Evolutionary conservation across 2,888 invertebrate genomes (phyloP), one percentile per base, ranked within the genome.

Genomic region (Callyntrura sp.): DNA sequence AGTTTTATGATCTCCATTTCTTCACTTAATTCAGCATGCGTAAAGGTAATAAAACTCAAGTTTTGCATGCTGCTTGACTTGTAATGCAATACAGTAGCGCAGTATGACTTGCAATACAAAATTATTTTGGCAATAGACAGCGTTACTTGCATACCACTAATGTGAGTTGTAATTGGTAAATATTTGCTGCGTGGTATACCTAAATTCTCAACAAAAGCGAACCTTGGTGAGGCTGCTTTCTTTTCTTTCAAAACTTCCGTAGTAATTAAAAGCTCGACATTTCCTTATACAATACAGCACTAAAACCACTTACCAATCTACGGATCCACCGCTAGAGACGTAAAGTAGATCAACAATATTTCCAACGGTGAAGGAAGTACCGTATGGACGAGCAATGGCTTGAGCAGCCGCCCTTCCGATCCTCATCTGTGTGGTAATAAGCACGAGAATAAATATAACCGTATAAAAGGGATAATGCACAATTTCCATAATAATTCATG

Each of bases 341-440:
- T 90, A 96, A 51, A 96, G 95, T 20, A 95, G 95, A 92, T 95
- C 95, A 48, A 95, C 95, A n/a, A 96, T 96, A 55, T 93, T 93
- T 85, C 93, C 93, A 79, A 91, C 91, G 0, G 68, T 87, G 12
- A 93, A 93, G 12, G 78, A 9, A 0, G 93, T 93, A 25, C 92
- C 92, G 73, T 91, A 92, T 5, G 91, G 90, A n/a, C 14, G 17
- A 8, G 76, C 85, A 70, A 93, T 82, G 11, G 93, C 93, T 12
- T 78, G 55, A 2, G 92, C 92, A 12, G 91, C 92, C 14, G 90
- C 88, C 11, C 51, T 12, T 23, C 92, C 92, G 68, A 91, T 92
- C 85, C 91, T 55, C 90, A 92, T 91, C 92, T 92, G 48, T 4
- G 43, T 14, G 43, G 8, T 35, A 35, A 35, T 2, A 35, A 35